These are phyloP conservation scores for Melinaea marsaeus DNA, from an alignment of 2,888 invertebrate species.

Conservation along the genomic window DNA sequence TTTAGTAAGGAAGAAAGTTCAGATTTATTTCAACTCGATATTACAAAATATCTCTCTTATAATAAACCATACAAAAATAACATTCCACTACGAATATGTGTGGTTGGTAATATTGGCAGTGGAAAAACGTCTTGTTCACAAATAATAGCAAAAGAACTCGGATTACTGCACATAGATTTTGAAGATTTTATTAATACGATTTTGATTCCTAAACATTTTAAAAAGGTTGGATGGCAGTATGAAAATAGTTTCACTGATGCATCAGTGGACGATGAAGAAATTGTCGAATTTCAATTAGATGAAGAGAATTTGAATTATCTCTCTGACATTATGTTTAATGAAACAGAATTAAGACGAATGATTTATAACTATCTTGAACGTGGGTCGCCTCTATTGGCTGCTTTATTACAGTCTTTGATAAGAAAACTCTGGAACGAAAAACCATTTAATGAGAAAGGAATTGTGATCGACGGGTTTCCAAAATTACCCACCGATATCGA, in stretches of 20 bases:
- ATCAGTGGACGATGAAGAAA: constrained; percentile 53
- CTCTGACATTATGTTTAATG: constrained; percentile 55
- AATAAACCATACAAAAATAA: constrained; percentile 60
- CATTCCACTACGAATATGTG: constrained; percentile 76
- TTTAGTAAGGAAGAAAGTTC: constrained; percentile 71
- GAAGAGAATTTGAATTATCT: constrained; percentile 55
- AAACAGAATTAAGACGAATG: constrained; percentile 55
- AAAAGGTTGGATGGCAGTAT: constrained; percentile 62
- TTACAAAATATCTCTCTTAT: constrained; percentile 67
- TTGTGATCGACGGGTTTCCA: constrained; percentile 81
- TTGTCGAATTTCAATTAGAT: constrained; percentile 54
- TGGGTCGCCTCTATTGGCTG: constrained; percentile 64
- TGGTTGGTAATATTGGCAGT: constrained; percentile 75
- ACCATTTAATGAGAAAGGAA: constrained; percentile 69
- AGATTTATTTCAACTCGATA: constrained; percentile 69
- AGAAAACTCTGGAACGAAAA: constrained; percentile 73
- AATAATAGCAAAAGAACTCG: constrained; percentile 74
- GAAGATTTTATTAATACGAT: constrained; percentile 52
- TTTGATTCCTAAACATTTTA: constrained; percentile 62
- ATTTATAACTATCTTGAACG: constrained; percentile 70
- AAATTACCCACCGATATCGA: constrained; percentile 74
- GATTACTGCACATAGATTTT: constrained; percentile 74
- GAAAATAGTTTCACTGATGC: constrained; percentile 62
- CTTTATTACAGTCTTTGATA: constrained; percentile 63
- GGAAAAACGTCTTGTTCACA: constrained; percentile 75